A percentile compares a stretch with the other conserved stretches of the same genome.
phyloP scores from a whole-genome alignment of 2,888 invertebrate genomes.

The Antheraea yamamai region DNA sequence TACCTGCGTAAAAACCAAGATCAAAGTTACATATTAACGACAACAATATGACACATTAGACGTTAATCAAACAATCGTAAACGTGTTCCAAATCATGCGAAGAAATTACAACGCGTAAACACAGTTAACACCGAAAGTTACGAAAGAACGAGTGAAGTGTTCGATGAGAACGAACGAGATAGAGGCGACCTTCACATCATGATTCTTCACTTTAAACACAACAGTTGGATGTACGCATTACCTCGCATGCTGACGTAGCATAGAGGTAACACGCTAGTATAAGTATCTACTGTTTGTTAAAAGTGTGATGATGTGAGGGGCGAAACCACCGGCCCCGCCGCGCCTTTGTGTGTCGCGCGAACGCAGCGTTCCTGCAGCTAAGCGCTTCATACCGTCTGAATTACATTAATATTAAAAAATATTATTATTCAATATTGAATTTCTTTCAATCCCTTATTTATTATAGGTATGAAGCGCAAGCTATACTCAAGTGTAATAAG shows the following conservation, averaged over 20 bases:
- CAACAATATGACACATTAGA: slow-evolving; percentile 62
- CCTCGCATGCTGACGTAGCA: slow-evolving; percentile 25
- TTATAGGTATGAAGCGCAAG: slow-evolving; percentile 54
- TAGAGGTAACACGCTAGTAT: slow-evolving; percentile 29
- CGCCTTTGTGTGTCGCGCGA: slow-evolving; percentile 73
- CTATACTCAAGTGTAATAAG: slow-evolving; percentile 54
- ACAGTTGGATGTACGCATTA: slow-evolving; percentile 32
- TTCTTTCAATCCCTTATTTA: neutral
- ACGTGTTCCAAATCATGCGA: slow-evolving; percentile 76
- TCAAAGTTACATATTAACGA: slow-evolving; percentile 55
- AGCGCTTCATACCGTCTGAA: slow-evolving; percentile 55
- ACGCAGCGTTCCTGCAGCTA: slow-evolving; percentile 50
- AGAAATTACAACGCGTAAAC: slow-evolving; percentile 74
- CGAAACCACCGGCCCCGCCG: slow-evolving; percentile 78
- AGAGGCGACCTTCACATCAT: slow-evolving; percentile 57
- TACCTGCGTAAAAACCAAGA: slow-evolving; percentile 67
- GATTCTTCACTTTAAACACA: slow-evolving; percentile 35
- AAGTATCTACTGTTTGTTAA: slow-evolving; percentile 28
- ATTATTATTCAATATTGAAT: neutral
- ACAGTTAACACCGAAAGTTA: slow-evolving; percentile 70
- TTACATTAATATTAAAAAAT: neutral
- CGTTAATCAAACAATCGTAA: slow-evolving; percentile 69
- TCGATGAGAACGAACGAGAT: slow-evolving; percentile 59
- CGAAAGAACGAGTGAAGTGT: slow-evolving; percentile 58
- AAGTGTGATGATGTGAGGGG: slow-evolving; percentile 54